Evolutionary conservation across 2,888 invertebrate genomes (phyloP).

Genomic region (Scaptomyza flava): DNA sequence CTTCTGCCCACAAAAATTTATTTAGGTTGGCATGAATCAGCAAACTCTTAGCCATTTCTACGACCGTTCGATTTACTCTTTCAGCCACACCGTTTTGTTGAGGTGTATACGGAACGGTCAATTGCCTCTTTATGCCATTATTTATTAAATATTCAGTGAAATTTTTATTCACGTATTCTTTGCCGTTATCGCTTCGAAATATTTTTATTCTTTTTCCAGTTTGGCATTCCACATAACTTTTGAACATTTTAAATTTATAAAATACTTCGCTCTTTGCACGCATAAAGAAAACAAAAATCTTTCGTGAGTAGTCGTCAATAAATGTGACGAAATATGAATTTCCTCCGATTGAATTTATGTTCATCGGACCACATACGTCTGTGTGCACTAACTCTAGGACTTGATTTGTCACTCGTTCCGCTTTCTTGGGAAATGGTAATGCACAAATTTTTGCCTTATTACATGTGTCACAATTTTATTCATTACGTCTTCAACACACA

Average conservation of each 20-base stretch:
- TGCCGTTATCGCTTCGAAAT: background rate
- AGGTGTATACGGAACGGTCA: background rate
- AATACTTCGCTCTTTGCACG: background rate
- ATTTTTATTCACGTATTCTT: background rate
- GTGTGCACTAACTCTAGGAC: slow-evolving; percentile 5
- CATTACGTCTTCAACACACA: background rate
- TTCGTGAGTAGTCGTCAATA: background rate
- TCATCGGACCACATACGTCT: background rate
- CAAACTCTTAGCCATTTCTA: no score
- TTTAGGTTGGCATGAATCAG: no score
- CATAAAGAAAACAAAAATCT: no score
- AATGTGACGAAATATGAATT: background rate
- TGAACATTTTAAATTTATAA: no score
- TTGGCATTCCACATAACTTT: background rate
- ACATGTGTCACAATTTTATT: no score
- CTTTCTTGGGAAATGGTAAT: background rate
- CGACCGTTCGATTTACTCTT: slow-evolving; percentile 2
- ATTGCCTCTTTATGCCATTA: background rate
- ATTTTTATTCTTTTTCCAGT: background rate
- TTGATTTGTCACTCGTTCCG: slow-evolving; percentile 1
- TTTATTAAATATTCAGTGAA: background rate
- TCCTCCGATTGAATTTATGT: background rate
- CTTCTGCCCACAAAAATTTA: no score
- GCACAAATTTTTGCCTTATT: no score
- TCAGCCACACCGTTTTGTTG: no score